Evolutionary conservation across 2,888 invertebrate species (phyloP).

Genomic region (Mesopsocus fuscifrons): DNA sequence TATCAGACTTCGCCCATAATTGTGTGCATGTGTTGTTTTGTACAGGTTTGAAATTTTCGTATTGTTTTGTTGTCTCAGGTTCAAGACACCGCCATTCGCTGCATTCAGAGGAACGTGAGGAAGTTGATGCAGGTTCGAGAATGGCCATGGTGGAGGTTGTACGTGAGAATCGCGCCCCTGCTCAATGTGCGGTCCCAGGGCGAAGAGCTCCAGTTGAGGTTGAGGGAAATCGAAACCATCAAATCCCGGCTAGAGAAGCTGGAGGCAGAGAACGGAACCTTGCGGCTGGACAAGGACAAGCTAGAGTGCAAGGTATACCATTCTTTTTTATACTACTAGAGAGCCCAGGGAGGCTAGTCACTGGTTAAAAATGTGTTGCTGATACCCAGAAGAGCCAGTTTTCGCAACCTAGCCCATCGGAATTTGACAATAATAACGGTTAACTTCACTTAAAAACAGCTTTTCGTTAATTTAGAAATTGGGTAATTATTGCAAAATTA

Average conservation of each 20-base stretch:
- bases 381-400: not conserved
- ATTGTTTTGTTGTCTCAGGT: too few species aligned
- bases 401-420: not conserved
- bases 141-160: conserved; percentile 96
- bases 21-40: too few species aligned
- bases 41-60: too few species aligned
- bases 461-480: too few species aligned
- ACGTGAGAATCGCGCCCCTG: conserved; percentile 79
- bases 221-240: conserved; percentile 72
- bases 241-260: conserved; percentile 67
- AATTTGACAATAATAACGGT: too few species aligned
- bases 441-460: too few species aligned
- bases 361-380: not conserved
- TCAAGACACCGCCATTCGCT: conserved; percentile 71
- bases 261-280: conserved; percentile 64
- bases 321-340: not conserved
- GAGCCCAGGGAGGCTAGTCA: not conserved
- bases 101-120: conserved; percentile 86
- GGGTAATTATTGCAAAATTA: too few species aligned
- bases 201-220: conserved; percentile 70
- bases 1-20: too few species aligned
- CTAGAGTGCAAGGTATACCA: conserved; percentile 76
- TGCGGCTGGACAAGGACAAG: conserved; percentile 76
- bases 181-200: conserved; percentile 88
- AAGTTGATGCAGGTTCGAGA: conserved; percentile 80